Conservation (phyloP, 2,113 vertebrate genomes). For the Miniopterus natalensis region DNA sequence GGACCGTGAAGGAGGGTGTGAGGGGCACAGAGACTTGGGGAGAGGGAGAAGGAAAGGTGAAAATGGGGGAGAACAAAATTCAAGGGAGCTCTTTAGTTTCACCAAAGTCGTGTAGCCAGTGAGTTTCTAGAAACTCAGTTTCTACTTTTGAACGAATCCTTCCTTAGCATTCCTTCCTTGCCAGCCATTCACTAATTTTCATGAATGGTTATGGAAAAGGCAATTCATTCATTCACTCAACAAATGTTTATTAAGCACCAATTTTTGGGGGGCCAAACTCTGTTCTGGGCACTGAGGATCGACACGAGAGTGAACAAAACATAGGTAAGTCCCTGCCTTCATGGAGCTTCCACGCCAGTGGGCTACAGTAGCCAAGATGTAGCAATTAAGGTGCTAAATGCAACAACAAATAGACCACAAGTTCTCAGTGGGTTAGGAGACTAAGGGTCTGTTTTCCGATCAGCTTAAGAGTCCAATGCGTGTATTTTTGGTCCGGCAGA, state of each 20-base stretch:
- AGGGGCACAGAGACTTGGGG: background rate
- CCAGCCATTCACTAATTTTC: background rate
- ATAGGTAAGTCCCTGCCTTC: background rate
- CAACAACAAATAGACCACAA: background rate
- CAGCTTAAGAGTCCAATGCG: background rate
- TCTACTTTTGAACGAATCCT: background rate
- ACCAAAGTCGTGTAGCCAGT: background rate
- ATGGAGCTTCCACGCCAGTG: background rate
- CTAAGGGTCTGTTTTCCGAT: background rate
- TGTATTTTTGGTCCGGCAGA: background rate
- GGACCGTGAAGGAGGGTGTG: background rate
- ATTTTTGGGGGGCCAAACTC: background rate
- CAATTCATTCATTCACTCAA: conserved; percentile 13
- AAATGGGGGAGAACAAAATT: background rate
- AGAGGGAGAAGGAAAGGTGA: background rate
- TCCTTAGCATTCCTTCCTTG: background rate
- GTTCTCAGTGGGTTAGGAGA: background rate
- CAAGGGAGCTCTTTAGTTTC: background rate
- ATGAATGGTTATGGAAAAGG: background rate
- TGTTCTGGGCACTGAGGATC: background rate
- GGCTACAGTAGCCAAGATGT: background rate
- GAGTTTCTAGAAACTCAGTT: background rate
- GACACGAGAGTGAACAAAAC: background rate
- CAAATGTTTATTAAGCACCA: background rate
- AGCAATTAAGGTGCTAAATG: background rate